phyloP scores from a whole-genome alignment of 2,113 vertebrate species.

The Rhizomys pruinosus region DNA sequence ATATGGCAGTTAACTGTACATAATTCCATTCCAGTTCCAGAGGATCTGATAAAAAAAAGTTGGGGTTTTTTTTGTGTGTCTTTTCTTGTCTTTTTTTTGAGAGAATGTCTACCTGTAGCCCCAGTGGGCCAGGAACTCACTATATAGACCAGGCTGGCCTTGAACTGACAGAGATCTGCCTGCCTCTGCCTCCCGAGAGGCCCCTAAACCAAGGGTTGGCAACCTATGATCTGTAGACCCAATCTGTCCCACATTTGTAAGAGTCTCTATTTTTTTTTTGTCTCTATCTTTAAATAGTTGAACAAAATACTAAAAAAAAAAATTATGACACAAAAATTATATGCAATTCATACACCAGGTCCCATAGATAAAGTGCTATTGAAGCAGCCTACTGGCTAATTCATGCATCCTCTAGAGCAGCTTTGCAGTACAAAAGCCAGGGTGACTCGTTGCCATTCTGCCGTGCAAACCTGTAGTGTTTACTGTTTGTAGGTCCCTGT shows the following conservation, averaged over 20 bases:
- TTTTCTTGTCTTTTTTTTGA: no score
- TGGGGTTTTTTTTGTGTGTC: no score
- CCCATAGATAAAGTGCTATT: not conserved
- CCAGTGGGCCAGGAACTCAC: no score
- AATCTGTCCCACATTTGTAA: not conserved
- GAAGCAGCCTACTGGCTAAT: not conserved
- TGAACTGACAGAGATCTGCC: no score
- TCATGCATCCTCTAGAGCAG: not conserved
- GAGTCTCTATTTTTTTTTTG: no score
- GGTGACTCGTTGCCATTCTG: not conserved
- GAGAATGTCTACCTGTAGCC: no score
- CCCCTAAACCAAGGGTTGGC: not conserved
- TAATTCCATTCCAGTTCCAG: no score
- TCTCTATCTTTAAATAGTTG: slow-evolving; percentile 23
- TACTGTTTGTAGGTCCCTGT: not conserved
- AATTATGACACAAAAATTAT: not conserved
- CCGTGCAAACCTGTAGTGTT: no score
- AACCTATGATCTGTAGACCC: not conserved
- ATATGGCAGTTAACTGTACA: no score
- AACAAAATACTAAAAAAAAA: not conserved
- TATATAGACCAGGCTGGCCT: no score
- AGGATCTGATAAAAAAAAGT: no score
- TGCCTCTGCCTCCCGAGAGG: no score
- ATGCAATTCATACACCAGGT: not conserved
- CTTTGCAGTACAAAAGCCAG: not conserved